These are phyloP conservation scores for Hydractinia symbiolongicarpus DNA, from an alignment of 30 jellyfish, hydroid and myxozoan species.

Conservation along the genomic window DNA sequence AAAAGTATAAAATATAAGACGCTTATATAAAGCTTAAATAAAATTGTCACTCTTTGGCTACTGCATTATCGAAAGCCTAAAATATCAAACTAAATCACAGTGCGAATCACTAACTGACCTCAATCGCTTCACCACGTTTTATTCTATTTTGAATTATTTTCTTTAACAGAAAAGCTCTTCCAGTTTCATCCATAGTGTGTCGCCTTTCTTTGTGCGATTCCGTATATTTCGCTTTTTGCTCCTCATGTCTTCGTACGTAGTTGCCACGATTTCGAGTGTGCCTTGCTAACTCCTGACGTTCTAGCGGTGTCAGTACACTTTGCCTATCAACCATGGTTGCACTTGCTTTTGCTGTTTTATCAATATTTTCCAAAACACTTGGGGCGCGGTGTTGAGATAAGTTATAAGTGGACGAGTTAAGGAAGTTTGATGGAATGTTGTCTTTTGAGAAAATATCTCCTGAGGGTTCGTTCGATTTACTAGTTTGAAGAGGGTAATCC, in stretches of 20 bases:
- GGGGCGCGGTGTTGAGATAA: not conserved
- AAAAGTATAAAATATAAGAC: not conserved
- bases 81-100: not conserved
- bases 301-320: constrained; percentile 5
- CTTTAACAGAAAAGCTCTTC: not conserved
- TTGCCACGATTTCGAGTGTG: constrained; percentile 1
- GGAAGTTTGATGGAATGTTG: not conserved
- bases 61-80: not conserved
- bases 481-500: not conserved
- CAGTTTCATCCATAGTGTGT: constrained; percentile 2
- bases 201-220: not conserved
- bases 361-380: not conserved
- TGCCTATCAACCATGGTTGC: not conserved
- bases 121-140: not conserved
- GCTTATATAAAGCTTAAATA: not conserved
- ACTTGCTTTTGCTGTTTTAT: not conserved
- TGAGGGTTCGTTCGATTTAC: not conserved
- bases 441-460: not conserved
- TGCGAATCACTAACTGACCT: not conserved
- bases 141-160: not conserved
- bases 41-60: not conserved
- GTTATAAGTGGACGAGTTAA: not conserved
- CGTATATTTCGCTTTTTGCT: too few relatives aligned
- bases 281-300: not conserved
- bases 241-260: too few relatives aligned